Evolutionary conservation across 1,140 invertebrate genomes (phyloP).

Genomic region (Lasaia peninsularis): DNA sequence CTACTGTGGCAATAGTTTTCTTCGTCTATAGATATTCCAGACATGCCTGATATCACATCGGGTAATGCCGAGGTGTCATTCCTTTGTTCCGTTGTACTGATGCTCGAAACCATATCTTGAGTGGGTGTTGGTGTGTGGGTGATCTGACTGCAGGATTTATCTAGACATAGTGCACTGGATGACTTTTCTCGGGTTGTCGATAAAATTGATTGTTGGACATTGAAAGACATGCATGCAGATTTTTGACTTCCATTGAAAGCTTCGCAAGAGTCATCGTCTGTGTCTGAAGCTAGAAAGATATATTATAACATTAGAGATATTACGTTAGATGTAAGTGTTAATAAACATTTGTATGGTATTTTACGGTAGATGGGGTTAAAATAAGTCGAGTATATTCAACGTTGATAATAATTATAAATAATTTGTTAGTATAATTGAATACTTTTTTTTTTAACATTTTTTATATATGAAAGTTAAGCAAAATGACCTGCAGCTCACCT

Average conservation of each 20-base stretch:
- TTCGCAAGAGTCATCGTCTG: constrained; percentile 71
- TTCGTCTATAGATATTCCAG: constrained; percentile 73
- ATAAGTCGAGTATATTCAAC: too few species aligned
- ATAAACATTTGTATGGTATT: too few species aligned
- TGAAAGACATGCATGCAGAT: constrained; percentile 64
- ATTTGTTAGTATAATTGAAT: too few species aligned
- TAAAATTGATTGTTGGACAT: constrained; percentile 65
- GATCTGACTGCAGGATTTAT: constrained; percentile 66
- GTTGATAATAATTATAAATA: too few species aligned
- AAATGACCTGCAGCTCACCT: too few species aligned
- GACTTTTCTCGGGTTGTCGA: constrained; percentile 68
- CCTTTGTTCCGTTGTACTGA: constrained; percentile 71
- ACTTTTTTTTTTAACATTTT: too few species aligned
- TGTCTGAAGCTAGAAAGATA: constrained; percentile 58
- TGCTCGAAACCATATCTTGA: constrained; percentile 75
- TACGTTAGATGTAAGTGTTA: background rate
- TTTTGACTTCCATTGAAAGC: constrained; percentile 71
- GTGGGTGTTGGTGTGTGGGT: constrained; percentile 74
- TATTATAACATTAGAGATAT: background rate
- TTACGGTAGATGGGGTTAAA: too few species aligned
- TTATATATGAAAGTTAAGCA: too few species aligned
- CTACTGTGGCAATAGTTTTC: constrained; percentile 66
- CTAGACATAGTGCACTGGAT: constrained; percentile 66
- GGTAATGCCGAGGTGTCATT: constrained; percentile 67
- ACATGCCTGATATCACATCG: constrained; percentile 69